These are phyloP conservation scores for Archegozetes longisetosus DNA, from an alignment of 1,140 invertebrate genomes.

Conservation along the genomic window DNA sequence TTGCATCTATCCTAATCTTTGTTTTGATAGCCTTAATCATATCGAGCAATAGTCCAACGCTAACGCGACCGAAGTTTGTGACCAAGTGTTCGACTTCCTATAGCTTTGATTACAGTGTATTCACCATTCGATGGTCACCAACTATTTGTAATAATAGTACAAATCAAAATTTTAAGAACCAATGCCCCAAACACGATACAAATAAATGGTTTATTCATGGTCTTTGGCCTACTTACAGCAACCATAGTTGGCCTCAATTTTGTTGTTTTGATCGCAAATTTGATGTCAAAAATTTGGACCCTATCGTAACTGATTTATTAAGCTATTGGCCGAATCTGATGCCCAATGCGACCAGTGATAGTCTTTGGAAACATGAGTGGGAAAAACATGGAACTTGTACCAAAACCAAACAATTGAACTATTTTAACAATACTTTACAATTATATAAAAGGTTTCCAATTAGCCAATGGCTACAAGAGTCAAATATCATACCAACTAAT, in stretches of 20 bases:
- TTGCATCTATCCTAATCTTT: not conserved
- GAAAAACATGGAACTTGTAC: constrained; percentile 21
- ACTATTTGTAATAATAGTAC: not conserved
- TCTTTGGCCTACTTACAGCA: constrained; percentile 10
- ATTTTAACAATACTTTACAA: constrained; percentile 12
- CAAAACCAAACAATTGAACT: constrained; percentile 13
- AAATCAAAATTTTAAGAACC: too few relatives aligned
- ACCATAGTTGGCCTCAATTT: constrained; percentile 14
- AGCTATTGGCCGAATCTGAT: constrained; percentile 17
- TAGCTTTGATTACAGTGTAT: not conserved
- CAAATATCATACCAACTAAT: constrained; percentile 11
- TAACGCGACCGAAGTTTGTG: not conserved
- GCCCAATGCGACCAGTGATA: constrained; percentile 3
- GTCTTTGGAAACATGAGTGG: constrained; percentile 20
- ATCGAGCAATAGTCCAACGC: not conserved
- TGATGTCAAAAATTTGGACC: constrained; percentile 1
- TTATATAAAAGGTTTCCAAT: constrained; percentile 13
- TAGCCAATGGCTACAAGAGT: not conserved
- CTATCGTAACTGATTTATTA: constrained; percentile 9
- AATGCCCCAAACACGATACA: not conserved
- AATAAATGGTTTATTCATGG: not conserved
- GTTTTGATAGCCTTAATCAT: not conserved
- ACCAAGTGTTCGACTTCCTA: not conserved
- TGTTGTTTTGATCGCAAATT: constrained; percentile 2
- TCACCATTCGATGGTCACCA: not conserved